Conservation (phyloP, 2,797 vertebrate species). For the Phataginus tricuspis region DNA sequence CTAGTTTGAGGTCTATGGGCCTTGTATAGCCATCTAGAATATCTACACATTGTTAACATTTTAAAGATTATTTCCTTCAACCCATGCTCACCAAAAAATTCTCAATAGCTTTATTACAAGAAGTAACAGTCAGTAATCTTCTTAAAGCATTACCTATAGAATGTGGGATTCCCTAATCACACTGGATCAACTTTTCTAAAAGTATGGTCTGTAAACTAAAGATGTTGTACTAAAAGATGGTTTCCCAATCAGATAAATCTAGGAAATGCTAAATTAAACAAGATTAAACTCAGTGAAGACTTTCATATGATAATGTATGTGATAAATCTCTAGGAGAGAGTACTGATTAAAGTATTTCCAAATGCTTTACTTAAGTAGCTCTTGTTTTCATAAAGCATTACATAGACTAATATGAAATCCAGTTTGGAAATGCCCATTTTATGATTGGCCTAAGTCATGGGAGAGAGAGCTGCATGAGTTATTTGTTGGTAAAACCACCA, state of each 20-base stretch:
- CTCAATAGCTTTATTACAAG: not conserved
- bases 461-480: not conserved
- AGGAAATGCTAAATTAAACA: not conserved
- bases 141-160: not conserved
- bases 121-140: not conserved
- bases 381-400: not conserved
- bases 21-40: not conserved
- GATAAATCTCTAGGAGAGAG: not conserved
- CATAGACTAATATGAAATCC: not conserved
- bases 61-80: constrained; percentile 27
- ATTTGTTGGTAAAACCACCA: not conserved
- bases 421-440: constrained; percentile 28
- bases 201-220: not conserved
- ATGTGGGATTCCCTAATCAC: not conserved
- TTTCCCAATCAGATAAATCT: not conserved
- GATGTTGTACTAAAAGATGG: not conserved
- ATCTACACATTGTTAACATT: not conserved
- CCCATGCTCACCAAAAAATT: not conserved
- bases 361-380: not conserved
- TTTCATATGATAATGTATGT: not conserved
- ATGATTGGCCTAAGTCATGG: not conserved
- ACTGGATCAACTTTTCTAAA: not conserved
- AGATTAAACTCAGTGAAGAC: not conserved
- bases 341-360: not conserved
- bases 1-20: not conserved